Percentiles rank a stretch among this genome's conserved stretches.
Evolutionary conservation across 2,888 invertebrate species (phyloP).

Genomic region (Balanococcus diminutus): DNA sequence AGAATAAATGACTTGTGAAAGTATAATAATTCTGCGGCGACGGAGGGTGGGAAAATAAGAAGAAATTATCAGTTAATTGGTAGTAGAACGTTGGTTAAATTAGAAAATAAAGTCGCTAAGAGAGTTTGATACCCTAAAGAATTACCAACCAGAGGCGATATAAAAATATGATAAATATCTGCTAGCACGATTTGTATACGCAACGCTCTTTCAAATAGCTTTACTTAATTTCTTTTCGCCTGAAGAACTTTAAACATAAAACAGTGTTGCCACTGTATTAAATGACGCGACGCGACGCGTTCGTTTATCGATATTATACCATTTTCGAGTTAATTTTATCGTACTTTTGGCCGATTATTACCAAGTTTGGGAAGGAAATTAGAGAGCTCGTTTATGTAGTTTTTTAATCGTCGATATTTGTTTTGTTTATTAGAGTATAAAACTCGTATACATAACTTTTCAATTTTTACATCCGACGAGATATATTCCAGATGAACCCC

Average conservation of each 20-base stretch:
- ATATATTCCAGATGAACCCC: no score
- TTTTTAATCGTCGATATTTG: not conserved
- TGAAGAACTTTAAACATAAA: constrained; percentile 25
- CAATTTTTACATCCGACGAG: no score
- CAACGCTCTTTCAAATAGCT: constrained; percentile 49
- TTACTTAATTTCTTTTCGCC: constrained; percentile 50
- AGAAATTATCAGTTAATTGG: constrained; percentile 52
- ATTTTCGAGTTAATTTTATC: not conserved
- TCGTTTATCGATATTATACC: not conserved
- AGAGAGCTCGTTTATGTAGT: no score
- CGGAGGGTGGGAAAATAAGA: not conserved
- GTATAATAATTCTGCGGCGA: not conserved
- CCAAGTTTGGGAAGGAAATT: no score
- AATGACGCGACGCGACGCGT: not conserved
- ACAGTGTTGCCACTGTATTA: constrained; percentile 14
- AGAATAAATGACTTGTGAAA: constrained; percentile 26
- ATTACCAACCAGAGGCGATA: constrained; percentile 48
- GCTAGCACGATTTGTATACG: constrained; percentile 45
- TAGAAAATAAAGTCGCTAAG: constrained; percentile 45
- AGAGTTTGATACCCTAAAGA: constrained; percentile 46
- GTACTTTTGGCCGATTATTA: not conserved
- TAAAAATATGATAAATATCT: constrained; percentile 50
- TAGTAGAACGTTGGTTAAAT: constrained; percentile 44
- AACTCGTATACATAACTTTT: no score
- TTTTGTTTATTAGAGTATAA: no score